A percentile compares a stretch with the other conserved stretches of the same genome.
Conservation (phyloP, 2,888 invertebrate genomes). For the Brachypalpus laphriformis region DNA sequence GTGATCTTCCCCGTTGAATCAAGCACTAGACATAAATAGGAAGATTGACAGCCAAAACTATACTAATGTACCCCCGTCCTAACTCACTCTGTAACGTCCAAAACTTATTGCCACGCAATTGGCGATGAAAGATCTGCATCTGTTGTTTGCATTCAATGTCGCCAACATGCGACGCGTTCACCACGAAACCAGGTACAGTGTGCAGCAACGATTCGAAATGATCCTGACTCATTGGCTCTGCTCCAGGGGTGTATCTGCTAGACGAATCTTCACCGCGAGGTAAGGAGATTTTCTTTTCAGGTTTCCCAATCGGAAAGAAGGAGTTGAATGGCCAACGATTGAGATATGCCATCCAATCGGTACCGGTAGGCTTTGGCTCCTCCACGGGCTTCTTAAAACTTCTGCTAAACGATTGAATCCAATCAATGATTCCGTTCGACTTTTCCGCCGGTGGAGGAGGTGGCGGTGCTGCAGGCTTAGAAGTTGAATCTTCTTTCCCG, state of each 20-base stretch:
- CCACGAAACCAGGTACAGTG: conserved; percentile 87
- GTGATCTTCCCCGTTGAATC: conserved; percentile 89
- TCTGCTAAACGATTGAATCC: conserved; percentile 79
- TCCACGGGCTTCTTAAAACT: conserved; percentile 62
- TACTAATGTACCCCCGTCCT: background rate
- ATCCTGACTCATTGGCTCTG: conserved; percentile 77
- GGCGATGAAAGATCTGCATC: conserved; percentile 87
- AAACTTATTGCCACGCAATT: conserved; percentile 87
- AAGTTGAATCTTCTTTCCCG: conserved; percentile 20
- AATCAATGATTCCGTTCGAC: conserved; percentile 78
- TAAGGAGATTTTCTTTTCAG: conserved; percentile 75
- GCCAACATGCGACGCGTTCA: conserved; percentile 87
- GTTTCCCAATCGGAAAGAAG: conserved; percentile 78
- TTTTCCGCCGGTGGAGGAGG: conserved; percentile 34
- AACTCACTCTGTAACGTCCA: conserved; percentile 90
- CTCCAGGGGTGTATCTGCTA: conserved; percentile 19
- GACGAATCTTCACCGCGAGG: conserved; percentile 55
- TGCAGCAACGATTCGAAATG: conserved; percentile 86
- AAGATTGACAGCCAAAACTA: background rate
- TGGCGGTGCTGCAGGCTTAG: conserved; percentile 9
- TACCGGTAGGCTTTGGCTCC: conserved; percentile 55
- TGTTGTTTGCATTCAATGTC: conserved; percentile 88
- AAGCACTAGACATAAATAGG: conserved; percentile 84
- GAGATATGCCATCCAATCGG: conserved; percentile 78
- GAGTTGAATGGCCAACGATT: conserved; percentile 82